Base-by-base conservation (phyloP, 2,113 vertebrate genomes). In the Mustela nigripes region DNA sequence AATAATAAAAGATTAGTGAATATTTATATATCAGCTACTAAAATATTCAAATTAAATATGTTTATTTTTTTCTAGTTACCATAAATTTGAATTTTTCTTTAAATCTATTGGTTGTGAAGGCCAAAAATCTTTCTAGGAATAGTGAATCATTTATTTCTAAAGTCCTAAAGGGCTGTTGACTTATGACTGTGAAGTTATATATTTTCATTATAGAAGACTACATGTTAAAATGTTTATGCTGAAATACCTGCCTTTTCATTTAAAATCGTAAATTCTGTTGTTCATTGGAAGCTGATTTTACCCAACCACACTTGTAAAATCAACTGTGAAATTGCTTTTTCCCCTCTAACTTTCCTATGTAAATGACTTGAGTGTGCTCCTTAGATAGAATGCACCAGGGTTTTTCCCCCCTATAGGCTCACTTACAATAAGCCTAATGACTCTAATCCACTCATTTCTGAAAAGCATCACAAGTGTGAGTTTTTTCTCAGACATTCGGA, bases 81-180 rank as follows among this genome's bases (percentile, higher is more conserved):
- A 81, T 91, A 63, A 74, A 79, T 93, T 93, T 89, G 60, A 80
- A 85, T 76, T 94, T 80, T 95, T 80, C 58, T 79, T 74, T 21
- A 82, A 74, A 82, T 95, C n/a, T 88, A 39, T 82, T 91, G 83
- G 39, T 21, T 91, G 7, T 69, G 10, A 84, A 97, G 33, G n/a
- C n/a, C 36, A 96, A 95, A 94, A 82, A 33, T 81, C 42, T 88
- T 96, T 71, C 50, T 21, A 81, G 7, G 48, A 91, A 69, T 91
- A 81, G 50, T 91, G 76, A 95, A 91, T 88, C 31, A 83, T 83
- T 96, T 80, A 45, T 88, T 81, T 94, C 74, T 78, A 85, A 93
- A 95, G 18, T 58, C 60, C 36, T 39, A 91, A 91, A 63, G 33
- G 26, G 11, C 78, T 89, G 24, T 89, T 95, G 82, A 84, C 65